Base-by-base conservation (phyloP, 2,797 vertebrate genomes). In the Paguma larvata region DNA sequence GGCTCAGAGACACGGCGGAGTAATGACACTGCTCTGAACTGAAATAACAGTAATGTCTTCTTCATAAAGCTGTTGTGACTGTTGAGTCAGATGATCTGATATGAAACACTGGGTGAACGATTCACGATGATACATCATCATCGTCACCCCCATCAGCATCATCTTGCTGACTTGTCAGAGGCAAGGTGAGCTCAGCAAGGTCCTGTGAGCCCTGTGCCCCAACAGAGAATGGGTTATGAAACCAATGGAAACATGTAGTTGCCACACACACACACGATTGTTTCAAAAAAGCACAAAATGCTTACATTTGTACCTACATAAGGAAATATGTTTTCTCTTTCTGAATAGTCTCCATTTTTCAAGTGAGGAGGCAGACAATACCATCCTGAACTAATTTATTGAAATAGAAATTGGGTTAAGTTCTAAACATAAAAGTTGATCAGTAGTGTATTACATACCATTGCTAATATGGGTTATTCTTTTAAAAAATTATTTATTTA, bases 401-500 rank as follows among this genome's bases (percentile, higher is more conserved):
- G 59, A 95, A 85, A 63, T 0, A 67, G n/a, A 95, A 95, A 70
- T 91, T 91, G 12, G 5, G 10, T 93, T 67, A 68, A 34, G 63
- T 82, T 68, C 34, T 85, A 91, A 98, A 72, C 93, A 93, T 86
- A 70, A 92, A 51, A 23, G 6, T 70, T 62, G 82, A 34, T 59
- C 4, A 62, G 21, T 56, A 34, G 15, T 63, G 4, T 51, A 30
- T 65, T 80, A 85, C 51, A 59, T 72, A 53, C 1, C 14, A 67
- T 68, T 51, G 41, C 13, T 34, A 78, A 56, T 68, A 19, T 30
- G 75, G 73, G 53, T 91, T 75, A 85, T 79, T 82, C 38, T 95
- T 59, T 59, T 23, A 59, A 59, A 4, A 59, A 59, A 0, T 3
- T 56, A 23, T 21, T 23, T 59, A 23, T 59, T 59, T 59, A 59